Evolutionary conservation across 2,113 vertebrate genomes (phyloP), one percentile per base, ranked within the genome.

Genomic region (Mesembrinibis cayennensis): DNA sequence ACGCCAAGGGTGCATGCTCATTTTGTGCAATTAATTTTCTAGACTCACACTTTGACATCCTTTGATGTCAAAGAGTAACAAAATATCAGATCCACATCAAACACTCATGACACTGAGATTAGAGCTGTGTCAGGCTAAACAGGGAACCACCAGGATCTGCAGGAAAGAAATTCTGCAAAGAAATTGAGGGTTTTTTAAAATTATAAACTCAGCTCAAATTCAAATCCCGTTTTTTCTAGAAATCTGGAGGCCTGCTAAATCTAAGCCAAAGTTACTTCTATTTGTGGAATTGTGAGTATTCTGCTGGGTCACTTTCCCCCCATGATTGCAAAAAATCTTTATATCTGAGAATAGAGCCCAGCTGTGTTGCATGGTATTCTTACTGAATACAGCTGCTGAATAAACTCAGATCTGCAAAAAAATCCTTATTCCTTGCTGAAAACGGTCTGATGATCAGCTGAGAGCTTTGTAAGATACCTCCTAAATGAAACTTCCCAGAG

Each of bases 151-250:
- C 16, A 25, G 20, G 52, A 77, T n/a, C 52, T 42, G 18, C 25
- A 72, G 34, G 38, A 55, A 89, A 80, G 10, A 67, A 91, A 71
- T 36, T 77, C 55, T 89, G 27, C 81, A 49, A 52, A 58, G 67
- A n/a, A 63, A 79, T 2, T 0, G 0, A 29, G 10, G 9, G 6
- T 2, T 29, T 32, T 67, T 71, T 30, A 0, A 9, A 84, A 82
- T 76, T 47, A 36, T 5, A 69, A 77, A 45, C 42, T 87, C 20
- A 16, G 63, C 86, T 92, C n/a, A 17, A 87, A 83, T 66, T 81
- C 45, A 84, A 23, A 90, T 69, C 47, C 30, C 69, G 15, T 8
- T 71, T 74, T 36, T 80, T 38, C 50, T 55, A 62, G 65, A 62
- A 77, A 47, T 20, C 34, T 27, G 36, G 34, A 56, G 26, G 21